Conservation (phyloP, 2,113 vertebrate genomes). For the Lycaon pictus region DNA sequence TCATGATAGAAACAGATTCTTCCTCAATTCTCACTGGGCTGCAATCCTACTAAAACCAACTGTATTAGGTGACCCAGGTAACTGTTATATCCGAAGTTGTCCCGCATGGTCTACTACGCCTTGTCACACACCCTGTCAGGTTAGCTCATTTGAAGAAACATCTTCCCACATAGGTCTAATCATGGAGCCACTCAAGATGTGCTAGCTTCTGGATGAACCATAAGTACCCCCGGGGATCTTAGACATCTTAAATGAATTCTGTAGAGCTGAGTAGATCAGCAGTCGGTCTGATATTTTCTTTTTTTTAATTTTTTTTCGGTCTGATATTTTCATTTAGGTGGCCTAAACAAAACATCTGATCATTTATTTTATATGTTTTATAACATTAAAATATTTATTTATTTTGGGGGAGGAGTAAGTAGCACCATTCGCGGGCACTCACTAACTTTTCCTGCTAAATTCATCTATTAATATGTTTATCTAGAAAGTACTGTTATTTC, state of each 20-base stretch:
- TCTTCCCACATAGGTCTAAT: background rate
- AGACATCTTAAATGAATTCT: slow-evolving; percentile 1
- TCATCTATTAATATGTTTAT: background rate
- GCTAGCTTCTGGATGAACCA: background rate
- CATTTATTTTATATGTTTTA: background rate
- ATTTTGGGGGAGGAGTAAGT: background rate
- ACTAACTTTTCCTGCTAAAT: slow-evolving; percentile 4
- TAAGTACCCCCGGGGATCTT: background rate
- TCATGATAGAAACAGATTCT: background rate
- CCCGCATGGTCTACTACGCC: background rate
- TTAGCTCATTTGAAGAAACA: background rate
- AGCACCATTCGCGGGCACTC: background rate
- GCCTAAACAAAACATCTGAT: background rate
- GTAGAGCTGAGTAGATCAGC: background rate
- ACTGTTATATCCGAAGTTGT: background rate
- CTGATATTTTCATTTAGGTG: background rate
- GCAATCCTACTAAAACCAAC: background rate
- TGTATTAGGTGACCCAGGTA: background rate
- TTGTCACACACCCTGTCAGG: background rate
- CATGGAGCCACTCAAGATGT: background rate
- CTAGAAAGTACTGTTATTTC: slow-evolving; percentile 26
- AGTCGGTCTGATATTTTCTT: background rate
- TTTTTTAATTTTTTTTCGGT: background rate
- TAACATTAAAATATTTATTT: background rate
- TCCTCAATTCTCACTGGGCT: background rate